Percentiles rank a stretch among this genome's conserved stretches.
phyloP scores from a whole-genome alignment of 2,888 invertebrate genomes.

The Sericinus montela region DNA sequence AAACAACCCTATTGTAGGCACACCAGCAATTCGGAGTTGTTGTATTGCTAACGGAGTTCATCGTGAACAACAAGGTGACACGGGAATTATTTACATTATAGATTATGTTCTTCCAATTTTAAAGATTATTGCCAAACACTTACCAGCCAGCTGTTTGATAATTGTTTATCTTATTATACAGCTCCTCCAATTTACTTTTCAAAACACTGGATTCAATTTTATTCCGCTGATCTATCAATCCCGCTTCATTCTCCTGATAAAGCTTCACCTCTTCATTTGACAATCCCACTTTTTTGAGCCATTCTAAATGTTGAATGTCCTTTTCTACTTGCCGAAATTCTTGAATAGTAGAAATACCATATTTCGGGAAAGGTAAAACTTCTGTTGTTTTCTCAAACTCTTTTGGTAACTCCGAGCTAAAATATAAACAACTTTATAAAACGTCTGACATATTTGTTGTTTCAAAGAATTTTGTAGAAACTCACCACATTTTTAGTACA shows the following conservation, averaged over 20 bases:
- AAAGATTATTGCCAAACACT: slow-evolving; percentile 1
- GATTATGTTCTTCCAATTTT: no score
- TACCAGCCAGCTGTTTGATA: slow-evolving; percentile 42
- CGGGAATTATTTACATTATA: no score
- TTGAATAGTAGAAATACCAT: slow-evolving; percentile 62
- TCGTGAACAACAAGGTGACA: no score
- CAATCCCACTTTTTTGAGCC: slow-evolving; percentile 67
- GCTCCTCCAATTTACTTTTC: slow-evolving; percentile 43
- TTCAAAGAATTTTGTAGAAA: slow-evolving; percentile 15
- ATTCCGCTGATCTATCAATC: slow-evolving; percentile 42
- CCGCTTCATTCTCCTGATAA: slow-evolving; percentile 66
- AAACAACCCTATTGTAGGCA: no score
- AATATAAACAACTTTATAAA: slow-evolving; percentile 20
- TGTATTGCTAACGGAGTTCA: no score
- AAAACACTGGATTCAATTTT: slow-evolving; percentile 53
- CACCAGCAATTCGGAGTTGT: no score
- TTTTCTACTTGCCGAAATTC: slow-evolving; percentile 61
- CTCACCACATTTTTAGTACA: slow-evolving; percentile 14
- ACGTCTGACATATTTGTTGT: slow-evolving; percentile 11
- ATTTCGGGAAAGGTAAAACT: slow-evolving; percentile 58
- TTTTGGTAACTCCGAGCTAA: slow-evolving; percentile 60
- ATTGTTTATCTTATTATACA: slow-evolving; percentile 53
- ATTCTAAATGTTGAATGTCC: slow-evolving; percentile 57
- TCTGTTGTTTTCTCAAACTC: slow-evolving; percentile 61
- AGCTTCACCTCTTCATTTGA: slow-evolving; percentile 69